These are phyloP conservation scores for Pachypanchax playfairii DNA, from an alignment of 2,113 vertebrate species.

Conservation along the genomic window DNA sequence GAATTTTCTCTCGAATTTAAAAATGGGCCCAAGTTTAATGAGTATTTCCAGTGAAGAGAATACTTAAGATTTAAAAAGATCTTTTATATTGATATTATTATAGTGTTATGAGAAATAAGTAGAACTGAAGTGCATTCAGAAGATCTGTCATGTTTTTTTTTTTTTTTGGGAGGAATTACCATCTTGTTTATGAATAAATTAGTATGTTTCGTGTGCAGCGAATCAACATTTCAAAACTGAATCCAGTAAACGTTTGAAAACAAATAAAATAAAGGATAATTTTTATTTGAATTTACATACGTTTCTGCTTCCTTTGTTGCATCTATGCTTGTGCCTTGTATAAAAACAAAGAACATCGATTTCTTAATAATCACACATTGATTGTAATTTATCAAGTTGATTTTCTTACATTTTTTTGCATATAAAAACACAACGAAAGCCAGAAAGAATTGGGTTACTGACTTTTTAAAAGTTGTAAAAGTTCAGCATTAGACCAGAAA, in stretches of 20 bases:
- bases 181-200: no score
- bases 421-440: neutral
- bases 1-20: no score
- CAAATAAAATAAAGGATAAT: conserved; percentile 9
- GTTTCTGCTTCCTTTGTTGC: neutral
- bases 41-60: no score
- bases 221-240: conserved; percentile 18
- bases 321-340: neutral
- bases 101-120: no score
- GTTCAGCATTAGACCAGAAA: conserved; percentile 16
- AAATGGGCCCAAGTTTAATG: no score
- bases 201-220: no score
- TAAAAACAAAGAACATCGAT: neutral
- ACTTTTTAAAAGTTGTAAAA: conserved; percentile 34
- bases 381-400: neutral
- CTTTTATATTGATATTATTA: neutral
- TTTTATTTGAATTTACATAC: conserved; percentile 1
- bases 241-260: conserved; percentile 49
- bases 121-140: no score
- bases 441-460: neutral
- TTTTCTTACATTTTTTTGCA: neutral
- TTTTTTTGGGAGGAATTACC: no score
- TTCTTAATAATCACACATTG: neutral
- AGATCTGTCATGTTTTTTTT: no score
- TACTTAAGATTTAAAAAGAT: neutral